Evolutionary conservation across 2,113 vertebrate species (phyloP), one percentile per base, ranked within the genome.

Genomic region (Melanerpes formicivorus): DNA sequence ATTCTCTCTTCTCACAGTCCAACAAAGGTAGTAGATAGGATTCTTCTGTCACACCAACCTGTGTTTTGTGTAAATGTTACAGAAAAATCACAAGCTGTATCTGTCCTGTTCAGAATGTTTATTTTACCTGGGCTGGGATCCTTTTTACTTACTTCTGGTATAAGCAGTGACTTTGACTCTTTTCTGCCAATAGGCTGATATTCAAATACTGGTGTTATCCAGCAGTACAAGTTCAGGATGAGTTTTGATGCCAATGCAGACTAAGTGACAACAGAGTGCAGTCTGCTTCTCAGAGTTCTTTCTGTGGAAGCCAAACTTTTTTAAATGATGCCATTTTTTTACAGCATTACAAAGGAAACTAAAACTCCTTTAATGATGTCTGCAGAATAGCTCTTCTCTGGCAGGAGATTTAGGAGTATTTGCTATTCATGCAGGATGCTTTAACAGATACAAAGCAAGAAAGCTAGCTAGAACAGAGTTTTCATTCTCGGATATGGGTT

Each of bases 401-500:
- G 22, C 56, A 66, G 67, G 52, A 86, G 72, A 11, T 42, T 11
- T 59, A 55, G 50, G 59, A 78, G 23, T 19, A 25, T 42, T 89
- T 73, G 14, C 34, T 60, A 0, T 44, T 73, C 12, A 1, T 1
- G 2, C 0, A 52, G 40, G 71, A 14, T 60, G 37, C 81, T 92
- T 62, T 37, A n/a, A 62, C 50, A 75, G 65, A 26, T 27, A 48
- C 37, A 83, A 54, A 89, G 75, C 48, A 60, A 29, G 87, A 23
- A 32, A 22, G 56, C 37, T 83, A 18, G 12, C 56, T 70, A 4
- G 34, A 83, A 27, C 55, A 87, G 79, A 71, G 52, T 34, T 90
- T 42, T 25, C 22, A 8, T 58, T 63, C 34, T 60, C 56, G 74
- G 76, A 5, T 29, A 7, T 0, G 30, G 46, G 48, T 60, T 90